Conservation (phyloP, 1,140 invertebrate genomes). For the Macrostomum lignano region DNA sequence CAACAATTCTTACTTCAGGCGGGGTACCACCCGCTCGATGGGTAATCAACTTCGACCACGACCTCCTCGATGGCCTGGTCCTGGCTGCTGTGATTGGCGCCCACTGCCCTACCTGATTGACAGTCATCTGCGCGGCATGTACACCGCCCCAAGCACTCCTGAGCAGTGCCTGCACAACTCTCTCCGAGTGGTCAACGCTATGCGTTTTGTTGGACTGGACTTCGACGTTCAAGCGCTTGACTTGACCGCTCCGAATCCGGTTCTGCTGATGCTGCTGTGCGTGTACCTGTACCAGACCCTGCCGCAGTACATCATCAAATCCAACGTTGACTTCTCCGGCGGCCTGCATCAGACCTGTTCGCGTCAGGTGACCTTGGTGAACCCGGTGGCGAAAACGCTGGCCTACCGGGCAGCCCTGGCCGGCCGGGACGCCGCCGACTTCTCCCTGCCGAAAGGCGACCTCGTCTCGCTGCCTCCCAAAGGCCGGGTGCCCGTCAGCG, state of each 20-base stretch:
- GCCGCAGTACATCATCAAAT: conserved; percentile 21
- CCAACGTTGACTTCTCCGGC: conserved; percentile 18
- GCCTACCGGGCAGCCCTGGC: conserved; percentile 20
- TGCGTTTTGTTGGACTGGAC: conserved; percentile 21
- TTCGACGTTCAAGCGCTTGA: conserved; percentile 27
- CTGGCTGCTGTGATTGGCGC: conserved; percentile 21
- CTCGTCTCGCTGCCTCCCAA: conserved; percentile 15
- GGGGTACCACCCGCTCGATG: conserved; percentile 19
- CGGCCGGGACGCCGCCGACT: conserved; percentile 19
- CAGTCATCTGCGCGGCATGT: conserved; percentile 13
- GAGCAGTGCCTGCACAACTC: conserved; percentile 28
- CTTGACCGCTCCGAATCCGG: conserved; percentile 26
- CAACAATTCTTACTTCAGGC: conserved; percentile 9
- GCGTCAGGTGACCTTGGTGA: conserved; percentile 19
- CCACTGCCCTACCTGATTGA: conserved; percentile 19
- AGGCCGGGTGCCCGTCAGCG: conserved; percentile 13
- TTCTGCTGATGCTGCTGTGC: conserved; percentile 19
- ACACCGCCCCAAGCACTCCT: conserved; percentile 17
- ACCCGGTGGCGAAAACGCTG: conserved; percentile 20
- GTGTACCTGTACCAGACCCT: conserved; percentile 18
- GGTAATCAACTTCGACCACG: conserved; percentile 29
- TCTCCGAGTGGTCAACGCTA: conserved; percentile 16
- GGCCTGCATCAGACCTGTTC: conserved; percentile 15
- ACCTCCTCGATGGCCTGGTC: conserved; percentile 24
- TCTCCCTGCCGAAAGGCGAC: conserved; percentile 17